Conservation (phyloP, 2,888 invertebrate species). For the Cephus nigrinus region DNA sequence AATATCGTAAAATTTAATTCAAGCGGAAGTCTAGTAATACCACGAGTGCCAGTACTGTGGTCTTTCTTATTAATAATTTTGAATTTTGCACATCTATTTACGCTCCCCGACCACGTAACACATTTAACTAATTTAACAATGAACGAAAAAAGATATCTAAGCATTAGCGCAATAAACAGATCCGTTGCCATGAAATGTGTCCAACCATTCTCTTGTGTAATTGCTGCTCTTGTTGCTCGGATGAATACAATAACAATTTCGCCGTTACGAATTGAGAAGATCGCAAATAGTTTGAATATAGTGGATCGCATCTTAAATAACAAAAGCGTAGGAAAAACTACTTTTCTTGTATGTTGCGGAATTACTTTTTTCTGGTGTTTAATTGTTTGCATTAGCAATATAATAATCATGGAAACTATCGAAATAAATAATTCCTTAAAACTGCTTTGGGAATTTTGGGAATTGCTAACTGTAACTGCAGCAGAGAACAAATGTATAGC, state of each 20-base stretch:
- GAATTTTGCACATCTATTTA: neutral
- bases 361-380: neutral
- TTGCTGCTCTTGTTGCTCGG: neutral
- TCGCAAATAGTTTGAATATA: neutral
- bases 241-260: neutral
- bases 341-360: neutral
- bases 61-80: neutral
- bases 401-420: neutral
- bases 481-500: neutral
- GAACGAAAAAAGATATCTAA: neutral
- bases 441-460: neutral
- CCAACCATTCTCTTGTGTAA: neutral
- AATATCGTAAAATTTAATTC: neutral
- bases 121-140: neutral
- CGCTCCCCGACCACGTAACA: neutral
- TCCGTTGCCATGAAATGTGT: neutral
- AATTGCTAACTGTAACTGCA: neutral
- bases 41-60: neutral
- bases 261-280: neutral
- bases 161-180: neutral
- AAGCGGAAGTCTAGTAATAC: neutral
- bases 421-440: neutral
- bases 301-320: neutral
- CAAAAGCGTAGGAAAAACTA: neutral
- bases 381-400: neutral